These are phyloP conservation scores for Gambusia affinis DNA, from an alignment of 2,113 vertebrate species.

Conservation along the genomic window DNA sequence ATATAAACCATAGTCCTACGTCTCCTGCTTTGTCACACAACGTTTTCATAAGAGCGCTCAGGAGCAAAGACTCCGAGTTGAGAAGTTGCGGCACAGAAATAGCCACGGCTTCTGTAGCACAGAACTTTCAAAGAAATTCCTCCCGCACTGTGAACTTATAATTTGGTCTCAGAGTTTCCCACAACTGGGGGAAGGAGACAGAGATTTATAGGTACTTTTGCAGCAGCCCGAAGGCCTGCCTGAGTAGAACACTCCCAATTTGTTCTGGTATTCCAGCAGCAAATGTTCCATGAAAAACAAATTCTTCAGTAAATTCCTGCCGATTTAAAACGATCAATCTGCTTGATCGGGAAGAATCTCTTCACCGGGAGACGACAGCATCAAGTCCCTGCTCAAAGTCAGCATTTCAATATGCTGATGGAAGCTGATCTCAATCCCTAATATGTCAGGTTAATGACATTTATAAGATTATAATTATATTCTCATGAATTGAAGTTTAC, in stretches of 20 bases:
- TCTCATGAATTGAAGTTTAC: too few species aligned
- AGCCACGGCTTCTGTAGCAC: slow-evolving; percentile 45
- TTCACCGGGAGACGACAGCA: background rate
- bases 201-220: slow-evolving; percentile 72
- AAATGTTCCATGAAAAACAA: background rate
- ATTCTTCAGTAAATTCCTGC: background rate
- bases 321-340: background rate
- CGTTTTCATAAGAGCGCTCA: background rate
- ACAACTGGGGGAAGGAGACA: slow-evolving; percentile 55
- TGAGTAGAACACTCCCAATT: slow-evolving; percentile 29
- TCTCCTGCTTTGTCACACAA: background rate
- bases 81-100: slow-evolving; percentile 52
- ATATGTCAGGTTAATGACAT: too few species aligned
- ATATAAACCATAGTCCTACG: background rate
- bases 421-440: too few species aligned
- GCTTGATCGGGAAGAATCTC: background rate
- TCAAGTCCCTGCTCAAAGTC: background rate
- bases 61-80: slow-evolving; percentile 2
- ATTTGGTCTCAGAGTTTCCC: slow-evolving; percentile 70
- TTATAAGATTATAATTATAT: too few species aligned
- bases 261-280: slow-evolving; percentile 20
- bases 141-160: slow-evolving; percentile 59
- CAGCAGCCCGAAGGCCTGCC: slow-evolving; percentile 50
- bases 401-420: too few species aligned
- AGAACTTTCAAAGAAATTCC: slow-evolving; percentile 75